A percentile compares a stretch with the other conserved stretches of the same genome.
These are phyloP conservation scores for Herminia tarsipennalis DNA, from an alignment of 2,888 invertebrate species.

Conservation along the genomic window DNA sequence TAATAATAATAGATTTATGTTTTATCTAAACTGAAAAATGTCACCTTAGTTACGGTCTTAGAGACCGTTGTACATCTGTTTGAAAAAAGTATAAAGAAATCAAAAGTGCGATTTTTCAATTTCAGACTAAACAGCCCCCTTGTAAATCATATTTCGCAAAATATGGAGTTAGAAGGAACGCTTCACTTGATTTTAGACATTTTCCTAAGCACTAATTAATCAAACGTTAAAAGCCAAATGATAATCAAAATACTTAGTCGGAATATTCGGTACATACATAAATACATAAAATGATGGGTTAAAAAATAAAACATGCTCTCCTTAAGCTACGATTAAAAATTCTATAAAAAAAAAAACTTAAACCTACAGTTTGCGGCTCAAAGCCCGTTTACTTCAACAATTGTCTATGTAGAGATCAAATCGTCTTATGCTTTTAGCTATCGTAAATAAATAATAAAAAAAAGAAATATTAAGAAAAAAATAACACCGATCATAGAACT, in stretches of 20 bases:
- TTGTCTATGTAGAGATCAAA: constrained; percentile 71
- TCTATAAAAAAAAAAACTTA: constrained; percentile 52
- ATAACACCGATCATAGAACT: constrained; percentile 43
- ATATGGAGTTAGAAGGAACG: constrained; percentile 70
- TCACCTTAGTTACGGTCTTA: constrained; percentile 24
- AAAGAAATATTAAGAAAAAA: constrained; percentile 47
- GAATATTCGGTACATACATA: constrained; percentile 53
- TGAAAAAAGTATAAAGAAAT: constrained; percentile 14
- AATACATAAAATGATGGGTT: constrained; percentile 57
- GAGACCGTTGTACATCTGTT: background rate
- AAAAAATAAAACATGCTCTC: constrained; percentile 81
- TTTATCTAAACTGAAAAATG: constrained; percentile 43
- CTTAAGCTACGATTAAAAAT: constrained; percentile 59
- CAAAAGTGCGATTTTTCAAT: constrained; percentile 43
- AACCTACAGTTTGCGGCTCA: constrained; percentile 50
- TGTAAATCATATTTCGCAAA: constrained; percentile 74
- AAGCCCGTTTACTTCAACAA: constrained; percentile 81
- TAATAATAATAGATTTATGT: constrained; percentile 31
- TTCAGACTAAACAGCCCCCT: constrained; percentile 45
- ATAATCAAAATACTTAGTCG: constrained; percentile 57
- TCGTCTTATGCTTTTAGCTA: constrained; percentile 79
- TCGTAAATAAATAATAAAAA: constrained; percentile 64
- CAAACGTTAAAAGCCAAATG: constrained; percentile 72
- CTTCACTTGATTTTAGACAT: constrained; percentile 42
- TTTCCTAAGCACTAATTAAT: constrained; percentile 56